phyloP scores from a whole-genome alignment of 2,113 vertebrate genomes.

The Anarhynchus alexandrinus region DNA sequence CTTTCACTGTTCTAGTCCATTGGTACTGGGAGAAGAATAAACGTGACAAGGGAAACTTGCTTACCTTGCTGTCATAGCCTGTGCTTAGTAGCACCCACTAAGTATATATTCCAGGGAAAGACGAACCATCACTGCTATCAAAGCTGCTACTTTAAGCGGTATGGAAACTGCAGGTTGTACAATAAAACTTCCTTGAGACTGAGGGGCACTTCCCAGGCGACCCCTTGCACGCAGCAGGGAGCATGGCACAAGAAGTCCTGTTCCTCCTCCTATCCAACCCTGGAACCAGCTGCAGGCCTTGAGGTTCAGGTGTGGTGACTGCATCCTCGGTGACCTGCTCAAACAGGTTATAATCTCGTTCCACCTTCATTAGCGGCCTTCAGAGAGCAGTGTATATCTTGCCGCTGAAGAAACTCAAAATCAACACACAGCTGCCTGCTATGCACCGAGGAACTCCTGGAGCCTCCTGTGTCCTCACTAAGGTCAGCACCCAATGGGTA shows the following conservation, averaged over 20 bases:
- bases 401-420: not conserved
- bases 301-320: not conserved
- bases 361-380: not conserved
- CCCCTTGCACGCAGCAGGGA: not conserved
- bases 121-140: not conserved
- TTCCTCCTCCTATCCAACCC: not conserved
- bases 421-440: rapidly evolving
- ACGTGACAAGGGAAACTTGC: not conserved
- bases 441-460: not conserved
- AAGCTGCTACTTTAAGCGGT: not conserved
- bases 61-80: not conserved
- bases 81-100: not conserved
- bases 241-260: not conserved
- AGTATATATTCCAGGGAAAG: not conserved
- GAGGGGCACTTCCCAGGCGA: not conserved
- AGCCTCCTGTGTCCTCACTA: not conserved
- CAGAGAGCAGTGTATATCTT: not conserved
- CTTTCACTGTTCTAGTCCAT: not conserved
- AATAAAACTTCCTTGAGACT: not conserved
- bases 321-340: not conserved
- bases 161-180: not conserved
- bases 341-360: not conserved
- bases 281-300: not conserved
- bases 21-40: not conserved
- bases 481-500: not conserved